These are phyloP conservation scores for Chrysolina oricalcia DNA, from an alignment of 2,888 invertebrate species.

Conservation along the genomic window DNA sequence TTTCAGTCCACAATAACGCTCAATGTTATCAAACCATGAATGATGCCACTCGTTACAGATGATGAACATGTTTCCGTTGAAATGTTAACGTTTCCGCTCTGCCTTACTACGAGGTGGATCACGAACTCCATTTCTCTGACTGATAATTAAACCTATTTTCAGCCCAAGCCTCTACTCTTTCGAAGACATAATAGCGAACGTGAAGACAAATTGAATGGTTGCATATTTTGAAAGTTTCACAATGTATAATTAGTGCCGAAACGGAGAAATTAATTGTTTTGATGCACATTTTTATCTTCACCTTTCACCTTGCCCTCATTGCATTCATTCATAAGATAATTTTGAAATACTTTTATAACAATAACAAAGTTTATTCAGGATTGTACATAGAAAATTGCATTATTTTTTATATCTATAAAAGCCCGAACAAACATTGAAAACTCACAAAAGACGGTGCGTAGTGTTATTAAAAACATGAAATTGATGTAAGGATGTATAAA, in stretches of 20 bases:
- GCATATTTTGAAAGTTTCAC: background rate
- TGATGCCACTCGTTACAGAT: slow-evolving; percentile 13
- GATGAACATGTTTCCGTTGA: slow-evolving; percentile 7
- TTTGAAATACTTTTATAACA: too few relatives aligned
- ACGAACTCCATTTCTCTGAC: slow-evolving; percentile 1
- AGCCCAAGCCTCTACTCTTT: background rate
- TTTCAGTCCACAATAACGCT: background rate
- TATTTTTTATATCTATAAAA: too few relatives aligned
- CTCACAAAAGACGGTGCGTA: too few relatives aligned
- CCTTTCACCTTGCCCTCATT: background rate
- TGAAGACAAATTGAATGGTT: slow-evolving; percentile 4
- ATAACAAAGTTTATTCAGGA: too few relatives aligned
- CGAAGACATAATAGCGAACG: background rate
- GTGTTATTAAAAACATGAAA: too few relatives aligned
- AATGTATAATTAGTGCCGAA: background rate
- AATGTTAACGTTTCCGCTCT: slow-evolving; percentile 6
- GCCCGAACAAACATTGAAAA: too few relatives aligned
- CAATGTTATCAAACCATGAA: background rate
- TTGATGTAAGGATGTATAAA: too few relatives aligned
- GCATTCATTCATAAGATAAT: too few relatives aligned
- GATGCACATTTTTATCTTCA: background rate
- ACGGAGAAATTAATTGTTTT: background rate
- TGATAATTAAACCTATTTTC: slow-evolving; percentile 8
- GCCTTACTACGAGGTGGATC: background rate
- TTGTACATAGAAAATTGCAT: too few relatives aligned